Percentiles rank a stretch among this genome's conserved stretches.
phyloP scores from a whole-genome alignment of 2,888 invertebrate species.

The Nomada goodeniana region DNA sequence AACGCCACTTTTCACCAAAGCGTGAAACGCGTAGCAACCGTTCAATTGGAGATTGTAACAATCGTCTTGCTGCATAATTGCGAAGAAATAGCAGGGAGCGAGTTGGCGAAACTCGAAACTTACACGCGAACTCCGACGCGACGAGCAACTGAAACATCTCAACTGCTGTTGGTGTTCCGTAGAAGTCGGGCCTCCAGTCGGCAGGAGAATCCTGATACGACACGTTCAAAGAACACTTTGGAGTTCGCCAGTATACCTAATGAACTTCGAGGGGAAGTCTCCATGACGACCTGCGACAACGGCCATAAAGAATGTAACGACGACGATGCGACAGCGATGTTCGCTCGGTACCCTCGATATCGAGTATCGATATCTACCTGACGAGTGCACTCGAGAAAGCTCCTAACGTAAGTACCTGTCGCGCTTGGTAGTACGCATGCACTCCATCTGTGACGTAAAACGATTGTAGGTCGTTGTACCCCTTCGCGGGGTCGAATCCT shows the following conservation, averaged over 20 bases:
- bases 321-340: constrained; percentile 20
- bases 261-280: constrained; percentile 53
- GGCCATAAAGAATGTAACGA: constrained; percentile 49
- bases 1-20: not conserved
- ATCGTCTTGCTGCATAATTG: not conserved
- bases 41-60: not conserved
- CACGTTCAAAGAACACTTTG: constrained; percentile 45
- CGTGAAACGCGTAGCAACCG: not conserved
- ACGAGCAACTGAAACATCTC: constrained; percentile 29
- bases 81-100: not conserved
- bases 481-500: not conserved
- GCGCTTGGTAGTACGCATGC: constrained; percentile 32
- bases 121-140: constrained; percentile 13
- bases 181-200: constrained; percentile 7
- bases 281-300: constrained; percentile 36
- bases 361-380: constrained; percentile 41
- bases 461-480: constrained; percentile 42
- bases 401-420: constrained; percentile 17
- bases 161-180: constrained; percentile 26
- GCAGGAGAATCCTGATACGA: constrained; percentile 35
- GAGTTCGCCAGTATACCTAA: constrained; percentile 48
- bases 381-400: constrained; percentile 40
- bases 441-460: constrained; percentile 42
- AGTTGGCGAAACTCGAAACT: constrained; percentile 11
- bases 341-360: constrained; percentile 23